Percentiles rank a stretch among this genome's conserved stretches.
phyloP scores from a whole-genome alignment of 2,797 vertebrate genomes.

The Sardinella longiceps region DNA sequence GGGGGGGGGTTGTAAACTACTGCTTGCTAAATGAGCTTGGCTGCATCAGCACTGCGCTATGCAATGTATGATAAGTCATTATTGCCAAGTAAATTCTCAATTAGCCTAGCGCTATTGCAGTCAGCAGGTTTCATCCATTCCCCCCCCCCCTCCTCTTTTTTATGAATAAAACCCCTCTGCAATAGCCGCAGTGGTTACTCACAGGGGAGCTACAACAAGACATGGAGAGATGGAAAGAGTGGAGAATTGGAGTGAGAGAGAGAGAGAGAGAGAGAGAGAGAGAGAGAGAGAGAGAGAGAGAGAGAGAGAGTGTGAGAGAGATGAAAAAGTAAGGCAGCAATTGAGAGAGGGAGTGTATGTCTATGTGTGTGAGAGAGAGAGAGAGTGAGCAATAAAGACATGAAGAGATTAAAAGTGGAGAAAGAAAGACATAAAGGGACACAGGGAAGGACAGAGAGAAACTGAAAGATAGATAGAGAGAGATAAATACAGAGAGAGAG shows the following conservation, averaged over 20 bases:
- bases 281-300: not conserved
- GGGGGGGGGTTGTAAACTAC: conserved; percentile 44
- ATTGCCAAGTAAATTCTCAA: conserved; percentile 71
- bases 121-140: conserved; percentile 46
- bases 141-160: not conserved
- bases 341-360: not conserved
- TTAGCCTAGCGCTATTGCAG: conserved; percentile 58
- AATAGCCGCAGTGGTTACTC: not conserved
- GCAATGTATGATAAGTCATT: conserved; percentile 75
- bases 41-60: conserved; percentile 56
- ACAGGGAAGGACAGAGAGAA: not conserved
- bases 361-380: not conserved
- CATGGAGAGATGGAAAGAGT: not conserved
- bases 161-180: not conserved
- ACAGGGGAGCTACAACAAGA: not conserved
- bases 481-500: not conserved
- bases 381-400: not conserved
- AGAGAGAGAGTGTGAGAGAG: too few species aligned
- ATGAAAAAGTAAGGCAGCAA: too few species aligned
- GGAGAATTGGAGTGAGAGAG: not conserved
- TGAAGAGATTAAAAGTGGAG: not conserved
- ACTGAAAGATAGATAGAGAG: not conserved
- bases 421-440: not conserved
- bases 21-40: conserved; percentile 51
- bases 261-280: not conserved